Base-by-base conservation (phyloP, 2,113 vertebrate genomes). In the Lepus europaeus region DNA sequence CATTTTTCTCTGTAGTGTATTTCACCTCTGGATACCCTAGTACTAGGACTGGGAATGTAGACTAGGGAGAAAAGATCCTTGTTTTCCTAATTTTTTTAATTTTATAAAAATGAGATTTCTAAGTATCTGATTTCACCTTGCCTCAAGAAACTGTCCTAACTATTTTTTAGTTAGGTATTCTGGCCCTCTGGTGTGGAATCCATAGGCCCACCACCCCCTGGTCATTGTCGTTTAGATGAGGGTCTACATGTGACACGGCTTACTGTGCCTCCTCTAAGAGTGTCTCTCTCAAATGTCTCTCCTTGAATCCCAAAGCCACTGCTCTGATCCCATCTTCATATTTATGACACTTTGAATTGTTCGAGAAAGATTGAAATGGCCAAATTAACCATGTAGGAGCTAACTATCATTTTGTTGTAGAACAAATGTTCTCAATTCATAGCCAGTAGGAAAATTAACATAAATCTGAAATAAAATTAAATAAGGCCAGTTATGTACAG, bases 361-460 rank as follows among this genome's bases (percentile, higher is more conserved):
- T 56, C 11, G 19, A 19, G 56, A 79, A 87, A 76, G n/a, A 81
- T 20, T 23, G 5, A 27, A 3, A 78, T 66, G 39, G 5, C 39
- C 39, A 59, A 59, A 56, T 88, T 70, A 66, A 45, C 5, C 73
- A 70, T 45, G 76, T 10, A 68, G 87, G n/a, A 89, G 20, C 23
- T 73, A 73, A 84, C 72, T 23, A 19, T 39, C 64, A 22, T 73
- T 85, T 25, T 22, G 45, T n/a, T 87, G 3, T 72, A 3, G 29
- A 59, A 66, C 36, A 29, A 84, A 31, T 77, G 31, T n/a, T 91
- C 80, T 59, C 22, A 59, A 53, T 77, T 89, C 29, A 49, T 27
- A 90, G 66, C 31, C 36, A 87, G n/a, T n/a, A 36, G 80, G 29
- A 29, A 81, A 93, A 87, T 64, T 63, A 82, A 95, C 61, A 76